Evolutionary conservation across 2,797 vertebrate genomes (phyloP), one percentile per base, ranked within the genome.

Genomic region (Harpagifer antarcticus): DNA sequence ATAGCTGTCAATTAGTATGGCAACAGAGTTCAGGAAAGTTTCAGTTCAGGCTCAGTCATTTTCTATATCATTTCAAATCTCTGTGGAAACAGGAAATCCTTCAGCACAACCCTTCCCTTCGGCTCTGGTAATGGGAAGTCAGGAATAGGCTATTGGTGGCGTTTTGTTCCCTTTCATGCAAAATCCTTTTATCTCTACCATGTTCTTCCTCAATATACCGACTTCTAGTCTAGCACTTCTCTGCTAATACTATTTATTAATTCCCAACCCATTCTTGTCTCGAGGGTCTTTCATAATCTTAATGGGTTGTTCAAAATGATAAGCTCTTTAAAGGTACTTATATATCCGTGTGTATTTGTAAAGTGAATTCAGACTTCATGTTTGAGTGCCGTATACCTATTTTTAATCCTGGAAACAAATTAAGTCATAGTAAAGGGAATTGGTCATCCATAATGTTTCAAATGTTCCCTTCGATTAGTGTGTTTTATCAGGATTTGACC

Each of bases 51-150:
- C 56, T 79, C 62, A 68, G 88, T 87, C 89, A 60, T 86, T 75
- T 87, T 82, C 83, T 83, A 83, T 68, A 50, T 76, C 45, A 63
- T 13, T 55, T 43, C 60, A 57, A 81, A 78, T 76, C n/a, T 69
- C 52, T 67, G 56, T 79, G 73, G 74, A 71, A 61, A 81, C 89
- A 91, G 91, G 92, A 94, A 80, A 86, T 94, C 88, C 94, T 91
- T 76, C 48, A 63, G 82, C 61, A 75, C 86, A 77, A 69, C 85
- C 78, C 64, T 87, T 86, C 85, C 88, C 83, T 74, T 79, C 61
- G 72, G 60, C 77, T 81, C 81, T 87, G 74, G 43, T 76, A 69
- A 80, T 76, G 70, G 86, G 68, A 87, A 80, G 58, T 59, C 68
- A 63, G 61, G 43, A 80, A 78, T 78, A 66, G 23, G 55, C 55